A percentile compares a stretch with the other conserved stretches of the same genome.
Conservation (phyloP, 2,797 vertebrate genomes). For the Enteromius viviparus region DNA sequence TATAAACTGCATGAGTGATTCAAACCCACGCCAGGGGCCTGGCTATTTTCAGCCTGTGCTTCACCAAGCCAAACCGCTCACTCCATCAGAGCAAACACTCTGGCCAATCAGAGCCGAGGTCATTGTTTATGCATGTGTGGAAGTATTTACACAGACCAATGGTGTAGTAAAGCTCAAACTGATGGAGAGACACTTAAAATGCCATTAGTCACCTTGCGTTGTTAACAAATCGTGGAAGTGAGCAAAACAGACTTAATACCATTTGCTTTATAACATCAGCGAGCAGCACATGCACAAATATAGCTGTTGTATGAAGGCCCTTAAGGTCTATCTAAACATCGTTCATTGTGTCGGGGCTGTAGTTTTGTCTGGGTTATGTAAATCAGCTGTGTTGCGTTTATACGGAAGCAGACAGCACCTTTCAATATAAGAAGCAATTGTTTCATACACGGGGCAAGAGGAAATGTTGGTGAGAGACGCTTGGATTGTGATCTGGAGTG, state of each 20-base stretch:
- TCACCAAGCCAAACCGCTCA: conserved; percentile 39
- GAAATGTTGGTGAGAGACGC: conserved; percentile 17
- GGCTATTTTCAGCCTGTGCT: conserved; percentile 47
- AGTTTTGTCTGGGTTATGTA: conserved; percentile 64
- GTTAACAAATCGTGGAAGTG: conserved; percentile 31
- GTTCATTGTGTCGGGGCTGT: conserved; percentile 28
- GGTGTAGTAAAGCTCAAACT: conserved; percentile 47
- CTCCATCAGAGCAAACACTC: conserved; percentile 41
- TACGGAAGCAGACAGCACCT: conserved; percentile 60
- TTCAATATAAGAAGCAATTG: conserved; percentile 59
- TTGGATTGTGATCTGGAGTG: neutral
- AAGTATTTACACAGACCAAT: conserved; percentile 48
- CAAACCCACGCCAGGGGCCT: conserved; percentile 39
- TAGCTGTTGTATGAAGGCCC: conserved; percentile 42
- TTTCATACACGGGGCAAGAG: conserved; percentile 27
- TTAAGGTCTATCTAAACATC: conserved; percentile 41
- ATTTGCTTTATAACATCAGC: conserved; percentile 45
- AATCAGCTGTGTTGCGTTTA: conserved; percentile 64
- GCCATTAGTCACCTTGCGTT: conserved; percentile 45
- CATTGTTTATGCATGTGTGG: conserved; percentile 47
- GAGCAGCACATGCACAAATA: conserved; percentile 18
- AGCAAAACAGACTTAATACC: conserved; percentile 39
- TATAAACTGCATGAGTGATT: conserved; percentile 50
- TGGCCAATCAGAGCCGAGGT: conserved; percentile 44
- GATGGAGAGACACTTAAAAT: conserved; percentile 47